Evolutionary conservation across 2,797 vertebrate species (phyloP), one percentile per base, ranked within the genome.

Genomic region (Tangara arthus): DNA sequence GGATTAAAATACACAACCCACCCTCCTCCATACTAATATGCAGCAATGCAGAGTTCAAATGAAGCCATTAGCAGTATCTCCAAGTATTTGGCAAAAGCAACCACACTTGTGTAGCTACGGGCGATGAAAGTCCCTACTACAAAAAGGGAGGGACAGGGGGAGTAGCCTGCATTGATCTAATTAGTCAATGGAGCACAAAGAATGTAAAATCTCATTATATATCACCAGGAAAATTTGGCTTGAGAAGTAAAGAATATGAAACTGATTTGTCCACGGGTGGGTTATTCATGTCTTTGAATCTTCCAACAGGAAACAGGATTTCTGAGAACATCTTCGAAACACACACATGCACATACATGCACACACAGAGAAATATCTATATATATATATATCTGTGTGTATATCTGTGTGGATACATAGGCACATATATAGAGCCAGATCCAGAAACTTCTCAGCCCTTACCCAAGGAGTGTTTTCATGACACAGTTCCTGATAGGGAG

Each of bases 111-210:
- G 63, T 95, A 89, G 93, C 96, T 96, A 80, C 86, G 71, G 97
- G 97, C 94, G 3, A 91, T 96, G 95, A 97, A 97, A 97, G 92
- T 97, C 96, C 96, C 96, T 92, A 26, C 82, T 87, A 55, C 71
- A 70, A 73, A 92, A 80, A 92, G 79, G 89, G 89, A 95, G 90
- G 84, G 87, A 85, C 53, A 64, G 91, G 83, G 82, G 86, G 91
- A 87, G 82, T 90, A 94, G 64, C 90, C 91, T 89, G 77, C 75
- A 77, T 87, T 95, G 93, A 96, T 96, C 91, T 95, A 87, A 96
- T 96, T 96, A 96, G 92, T 91, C 90, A 91, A 37, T 76, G 90
- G 94, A 87, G 86, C 90, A 91, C 93, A 93, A 82, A 91, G 88
- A 94, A 95, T 92, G 90, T 86, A 94, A 96, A 95, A 92, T 92